Percentiles rank a stretch among this genome's conserved stretches.
Evolutionary conservation across 2,113 vertebrate genomes (phyloP).

Genomic region (Turdus rufiventris): DNA sequence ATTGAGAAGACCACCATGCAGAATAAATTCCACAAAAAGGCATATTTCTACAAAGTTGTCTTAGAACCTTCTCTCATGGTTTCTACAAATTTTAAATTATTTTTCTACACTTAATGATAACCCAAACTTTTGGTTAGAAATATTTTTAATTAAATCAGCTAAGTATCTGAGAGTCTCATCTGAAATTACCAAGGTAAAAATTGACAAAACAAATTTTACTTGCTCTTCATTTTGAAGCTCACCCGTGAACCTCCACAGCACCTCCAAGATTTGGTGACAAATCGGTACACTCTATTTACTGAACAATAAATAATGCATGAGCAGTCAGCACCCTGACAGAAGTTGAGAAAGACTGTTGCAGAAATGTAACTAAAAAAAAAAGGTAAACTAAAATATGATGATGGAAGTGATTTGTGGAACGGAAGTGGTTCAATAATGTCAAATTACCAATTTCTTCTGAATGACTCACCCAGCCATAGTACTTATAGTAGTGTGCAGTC

Average conservation of each 20-base stretch:
- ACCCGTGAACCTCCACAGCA: background rate
- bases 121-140: background rate
- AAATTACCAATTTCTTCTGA: background rate
- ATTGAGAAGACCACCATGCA: background rate
- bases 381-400: background rate
- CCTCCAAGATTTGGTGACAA: background rate
- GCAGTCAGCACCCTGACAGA: background rate
- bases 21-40: background rate
- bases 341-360: constrained; percentile 7
- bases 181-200: background rate
- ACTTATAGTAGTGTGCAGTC: background rate
- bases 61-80: background rate
- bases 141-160: background rate
- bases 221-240: background rate
- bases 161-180: background rate
- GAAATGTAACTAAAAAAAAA: background rate
- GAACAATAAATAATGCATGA: constrained; percentile 42
- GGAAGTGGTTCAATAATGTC: background rate
- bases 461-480: background rate
- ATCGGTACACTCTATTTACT: background rate
- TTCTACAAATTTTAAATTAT: background rate
- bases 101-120: background rate
- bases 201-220: background rate
- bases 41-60: background rate
- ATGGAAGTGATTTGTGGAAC: background rate